Base-by-base conservation (phyloP, 2,113 vertebrate genomes). In the Hiodon alosoides region DNA sequence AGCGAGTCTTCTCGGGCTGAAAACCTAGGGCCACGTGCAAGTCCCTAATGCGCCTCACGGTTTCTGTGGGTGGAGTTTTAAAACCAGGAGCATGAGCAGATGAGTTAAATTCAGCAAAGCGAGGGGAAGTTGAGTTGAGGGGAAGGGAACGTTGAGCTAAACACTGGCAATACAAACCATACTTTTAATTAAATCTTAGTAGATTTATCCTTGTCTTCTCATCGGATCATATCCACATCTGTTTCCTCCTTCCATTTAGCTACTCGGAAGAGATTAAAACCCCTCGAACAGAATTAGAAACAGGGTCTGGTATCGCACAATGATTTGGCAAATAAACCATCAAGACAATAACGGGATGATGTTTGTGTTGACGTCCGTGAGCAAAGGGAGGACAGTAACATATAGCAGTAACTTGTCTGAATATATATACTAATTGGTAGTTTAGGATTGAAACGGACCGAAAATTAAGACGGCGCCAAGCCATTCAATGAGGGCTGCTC, bases 221-320 rank as follows among this genome's bases (percentile, higher is more conserved):
- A 76, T 61, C 59, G 60, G 47, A 5, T 81, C 57, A 72, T 79
- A 84, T 77, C 71, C 62, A 76, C 85, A 86, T 85, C 74, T 85
- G 85, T 79, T 77, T 81, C 72, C 53, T 71, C 62, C 62, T 79
- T 80, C 50, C 47, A 9, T 59, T 82, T 48, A 5, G 74, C 79
- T 80, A 9, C 4, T 76, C 66, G 57, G 17, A 66, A 31, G 58
- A 72, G 64, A 55, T 76, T 73, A 70, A 72, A 76, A 58, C 17
- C 31, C 65, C 4, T 4, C 53, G 14, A 58, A 60, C 70, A 66
- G 70, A 76, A 76, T 69, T 66, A 76, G 53, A 79, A 70, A 68
- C 78, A 73, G 74, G 52, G 70, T 62, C 48, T 50, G 10, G 31
- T 72, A 51, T 73, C 52, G 4, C 11, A n/a, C 51, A 46, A 17